Evolutionary conservation across 2,113 vertebrate genomes (phyloP), one percentile per base, ranked within the genome.

Genomic region (Chaetodon trifascialis): DNA sequence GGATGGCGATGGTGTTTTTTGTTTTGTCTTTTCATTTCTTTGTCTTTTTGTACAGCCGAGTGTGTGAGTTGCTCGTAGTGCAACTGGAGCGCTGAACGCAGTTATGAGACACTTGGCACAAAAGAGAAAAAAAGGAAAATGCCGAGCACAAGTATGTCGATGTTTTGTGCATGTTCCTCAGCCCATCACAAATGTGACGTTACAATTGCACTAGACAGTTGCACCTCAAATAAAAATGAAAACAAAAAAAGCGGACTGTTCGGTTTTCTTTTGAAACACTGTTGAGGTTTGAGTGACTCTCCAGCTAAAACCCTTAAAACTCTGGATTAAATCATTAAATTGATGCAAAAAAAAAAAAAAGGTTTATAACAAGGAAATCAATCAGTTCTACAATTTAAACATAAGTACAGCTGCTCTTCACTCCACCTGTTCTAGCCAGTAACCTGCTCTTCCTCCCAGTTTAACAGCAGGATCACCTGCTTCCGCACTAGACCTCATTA

Each of bases 151-250:
- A 82, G 21, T 81, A 59, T 63, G 83, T 91, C 4, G 65, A 76
- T 92, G 86, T 93, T 91, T 90, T 80, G 89, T 92, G 94, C 94
- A 94, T 93, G 94, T 90, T 94, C 91, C 90, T 89, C 86, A 85
- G 86, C 92, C 92, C 92, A 91, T 93, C 90, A 92, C 94, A 84
- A 94, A 95, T 95, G 93, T 95, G 94, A 94, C 90, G 84, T 94
- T 91, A 89, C 87, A 91, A 92, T 93, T 95, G 93, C 94, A 94
- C 95, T 95, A 94, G 94, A 95, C 93, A 91, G 94, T 92, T 94
- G 93, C 95, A 95, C 94, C 93, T 94, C 89, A 86, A 94, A 93
- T 94, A 94, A 92, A 95, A 94, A 84, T 76, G 76, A 88, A 91
- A 93, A 77, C 73, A 73, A 55, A 89, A 89, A 82, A 89, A 65